A percentile compares a stretch with the other conserved stretches of the same genome.
These are phyloP conservation scores for Napeogenes inachia DNA, from an alignment of 2,888 invertebrate species.

Conservation along the genomic window DNA sequence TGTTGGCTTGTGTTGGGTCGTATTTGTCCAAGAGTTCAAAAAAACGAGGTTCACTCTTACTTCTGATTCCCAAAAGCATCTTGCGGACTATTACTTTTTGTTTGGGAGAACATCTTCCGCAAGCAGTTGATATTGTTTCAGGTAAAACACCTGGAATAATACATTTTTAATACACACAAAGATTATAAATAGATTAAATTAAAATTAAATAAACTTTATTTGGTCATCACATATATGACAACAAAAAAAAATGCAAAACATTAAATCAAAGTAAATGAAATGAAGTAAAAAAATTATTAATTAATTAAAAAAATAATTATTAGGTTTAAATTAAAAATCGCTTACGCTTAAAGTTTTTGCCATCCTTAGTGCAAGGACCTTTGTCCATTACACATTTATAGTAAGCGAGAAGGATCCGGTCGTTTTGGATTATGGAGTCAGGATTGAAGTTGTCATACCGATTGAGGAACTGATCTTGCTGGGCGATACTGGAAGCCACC, in stretches of 20 bases:
- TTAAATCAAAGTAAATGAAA: constrained; percentile 1
- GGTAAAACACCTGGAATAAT: constrained; percentile 80
- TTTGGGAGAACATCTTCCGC: constrained; percentile 80
- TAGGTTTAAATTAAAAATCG: constrained; percentile 15
- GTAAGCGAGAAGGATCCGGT: constrained; percentile 66
- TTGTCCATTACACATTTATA: constrained; percentile 74
- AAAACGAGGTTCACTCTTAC: constrained; percentile 83
- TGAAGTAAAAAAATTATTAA: no score
- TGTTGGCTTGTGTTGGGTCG: constrained; percentile 82
- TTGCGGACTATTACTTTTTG: constrained; percentile 79
- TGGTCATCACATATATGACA: no score
- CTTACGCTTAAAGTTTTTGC: constrained; percentile 71
- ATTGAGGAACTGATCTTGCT: constrained; percentile 45
- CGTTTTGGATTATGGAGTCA: constrained; percentile 66
- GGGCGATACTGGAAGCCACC: constrained; percentile 53
- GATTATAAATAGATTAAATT: no score
- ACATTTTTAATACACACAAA: constrained; percentile 9
- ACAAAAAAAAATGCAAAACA: no score
- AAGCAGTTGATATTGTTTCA: constrained; percentile 82
- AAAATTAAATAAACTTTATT: no score
- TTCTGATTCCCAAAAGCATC: constrained; percentile 82
- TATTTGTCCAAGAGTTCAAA: constrained; percentile 82
- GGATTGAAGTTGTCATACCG: constrained; percentile 69
- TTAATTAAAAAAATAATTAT: no score
- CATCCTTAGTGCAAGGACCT: constrained; percentile 70